These are phyloP conservation scores for Phoxinus dragarum DNA, from an alignment of 2,797 vertebrate genomes.

Conservation along the genomic window DNA sequence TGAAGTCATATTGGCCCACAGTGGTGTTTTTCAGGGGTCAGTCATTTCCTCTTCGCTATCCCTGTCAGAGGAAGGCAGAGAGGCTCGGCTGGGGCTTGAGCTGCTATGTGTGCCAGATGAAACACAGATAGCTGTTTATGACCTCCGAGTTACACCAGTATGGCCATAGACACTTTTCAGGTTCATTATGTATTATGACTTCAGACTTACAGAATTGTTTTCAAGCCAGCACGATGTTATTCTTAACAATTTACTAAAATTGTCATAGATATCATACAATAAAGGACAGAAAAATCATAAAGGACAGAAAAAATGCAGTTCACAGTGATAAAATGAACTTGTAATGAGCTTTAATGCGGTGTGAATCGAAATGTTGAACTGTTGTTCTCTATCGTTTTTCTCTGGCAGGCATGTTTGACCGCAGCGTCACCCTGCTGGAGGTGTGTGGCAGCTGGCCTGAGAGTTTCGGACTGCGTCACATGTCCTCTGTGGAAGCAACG, in stretches of 20 bases:
- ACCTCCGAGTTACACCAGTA: slow-evolving; percentile 29
- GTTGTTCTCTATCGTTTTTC: slow-evolving; percentile 34
- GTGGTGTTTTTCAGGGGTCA: slow-evolving; percentile 47
- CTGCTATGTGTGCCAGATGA: slow-evolving; percentile 45
- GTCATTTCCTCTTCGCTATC: slow-evolving; percentile 49
- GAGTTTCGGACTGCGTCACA: slow-evolving; percentile 91
- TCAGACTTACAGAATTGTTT: background rate
- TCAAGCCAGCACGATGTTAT: background rate
- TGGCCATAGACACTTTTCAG: slow-evolving; percentile 10
- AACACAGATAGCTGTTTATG: slow-evolving; percentile 50
- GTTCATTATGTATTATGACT: slow-evolving; percentile 14
- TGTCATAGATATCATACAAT: background rate
- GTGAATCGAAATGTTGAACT: slow-evolving; percentile 12
- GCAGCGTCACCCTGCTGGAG: slow-evolving; percentile 94
- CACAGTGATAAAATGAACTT: background rate
- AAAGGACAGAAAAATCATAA: background rate
- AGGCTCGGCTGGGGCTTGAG: background rate
- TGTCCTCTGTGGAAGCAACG: slow-evolving; percentile 86
- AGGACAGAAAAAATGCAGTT: background rate
- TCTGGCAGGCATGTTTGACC: slow-evolving; percentile 89
- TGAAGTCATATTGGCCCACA: slow-evolving; percentile 47
- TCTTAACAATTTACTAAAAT: background rate
- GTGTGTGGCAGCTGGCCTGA: slow-evolving; percentile 98
- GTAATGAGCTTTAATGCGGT: background rate
- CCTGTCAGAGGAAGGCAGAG: slow-evolving; percentile 33